These are phyloP conservation scores for Agapetus fuscipes DNA, from an alignment of 2,888 invertebrate species.

Conservation along the genomic window DNA sequence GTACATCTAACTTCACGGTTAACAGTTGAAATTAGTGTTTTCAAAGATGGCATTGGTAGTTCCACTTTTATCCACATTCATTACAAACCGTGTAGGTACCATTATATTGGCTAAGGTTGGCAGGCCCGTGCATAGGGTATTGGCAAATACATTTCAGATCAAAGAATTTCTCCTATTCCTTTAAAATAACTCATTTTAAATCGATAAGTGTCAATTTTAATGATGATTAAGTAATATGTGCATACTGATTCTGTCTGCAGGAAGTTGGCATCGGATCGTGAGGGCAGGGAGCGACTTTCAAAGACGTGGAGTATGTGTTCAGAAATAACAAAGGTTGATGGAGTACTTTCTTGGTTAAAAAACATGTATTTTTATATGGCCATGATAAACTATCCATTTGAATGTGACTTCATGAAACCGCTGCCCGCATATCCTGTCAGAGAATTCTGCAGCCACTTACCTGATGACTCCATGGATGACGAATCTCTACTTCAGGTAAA, in stretches of 20 bases:
- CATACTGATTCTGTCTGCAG: no score
- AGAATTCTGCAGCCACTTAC: slow-evolving; percentile 48
- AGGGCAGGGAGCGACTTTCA: slow-evolving; percentile 60
- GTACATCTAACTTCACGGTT: no score
- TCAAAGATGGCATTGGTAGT: no score
- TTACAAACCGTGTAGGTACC: no score
- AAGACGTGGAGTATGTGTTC: slow-evolving; percentile 68
- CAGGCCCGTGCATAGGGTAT: no score
- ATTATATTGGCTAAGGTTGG: no score
- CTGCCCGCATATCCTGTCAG: slow-evolving; percentile 80
- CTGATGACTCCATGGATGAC: slow-evolving; percentile 34
- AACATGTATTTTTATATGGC: slow-evolving; percentile 72
- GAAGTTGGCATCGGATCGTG: slow-evolving; percentile 43
- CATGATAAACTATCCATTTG: slow-evolving; percentile 96
- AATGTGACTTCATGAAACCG: slow-evolving; percentile 68
- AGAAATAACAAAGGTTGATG: slow-evolving; percentile 48
- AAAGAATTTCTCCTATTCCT: no score
- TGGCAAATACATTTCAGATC: no score
- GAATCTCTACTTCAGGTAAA: slow-evolving; percentile 43
- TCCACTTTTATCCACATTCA: no score
- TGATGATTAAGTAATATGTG: slow-evolving; percentile 2
- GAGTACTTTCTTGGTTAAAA: slow-evolving; percentile 58
- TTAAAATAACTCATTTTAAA: no score
- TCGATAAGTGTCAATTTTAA: no score
- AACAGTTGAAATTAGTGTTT: no score